These are phyloP conservation scores for Pachycephus smyrnensis DNA, from an alignment of 2,888 invertebrate genomes.

Conservation along the genomic window DNA sequence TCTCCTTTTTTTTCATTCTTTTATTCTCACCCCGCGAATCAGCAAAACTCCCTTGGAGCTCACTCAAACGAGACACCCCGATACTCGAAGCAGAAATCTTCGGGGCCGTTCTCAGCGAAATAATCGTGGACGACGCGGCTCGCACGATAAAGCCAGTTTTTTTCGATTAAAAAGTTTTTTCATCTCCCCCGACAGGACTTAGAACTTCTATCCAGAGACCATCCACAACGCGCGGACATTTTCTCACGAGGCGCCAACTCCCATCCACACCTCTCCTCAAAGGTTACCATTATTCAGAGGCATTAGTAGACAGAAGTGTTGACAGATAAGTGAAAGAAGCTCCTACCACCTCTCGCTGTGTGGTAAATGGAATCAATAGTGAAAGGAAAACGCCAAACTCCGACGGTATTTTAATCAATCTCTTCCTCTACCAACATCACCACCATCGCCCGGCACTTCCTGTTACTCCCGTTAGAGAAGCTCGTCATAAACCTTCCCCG, in stretches of 20 bases:
- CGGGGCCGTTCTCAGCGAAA: background rate
- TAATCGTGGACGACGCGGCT: background rate
- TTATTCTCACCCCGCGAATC: background rate
- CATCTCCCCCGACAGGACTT: slow-evolving; percentile 31
- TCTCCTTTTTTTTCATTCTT: background rate
- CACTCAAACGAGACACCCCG: background rate
- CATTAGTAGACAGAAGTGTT: slow-evolving; percentile 39
- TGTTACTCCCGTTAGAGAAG: background rate
- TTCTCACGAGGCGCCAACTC: background rate
- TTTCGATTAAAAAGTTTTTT: slow-evolving; percentile 46
- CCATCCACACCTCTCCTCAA: background rate
- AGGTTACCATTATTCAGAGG: slow-evolving; percentile 39
- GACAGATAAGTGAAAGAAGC: slow-evolving; percentile 45
- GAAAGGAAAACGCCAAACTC: slow-evolving; percentile 43
- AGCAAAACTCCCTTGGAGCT: background rate
- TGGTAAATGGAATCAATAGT: slow-evolving; percentile 40
- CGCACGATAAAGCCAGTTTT: slow-evolving; percentile 32
- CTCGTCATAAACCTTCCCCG: background rate
- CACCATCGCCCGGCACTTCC: background rate
- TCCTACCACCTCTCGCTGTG: slow-evolving; percentile 10
- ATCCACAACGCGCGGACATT: background rate
- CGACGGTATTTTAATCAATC: slow-evolving; percentile 48
- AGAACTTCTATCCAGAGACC: background rate
- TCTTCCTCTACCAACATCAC: slow-evolving; percentile 27
- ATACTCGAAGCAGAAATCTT: background rate